Base-by-base conservation (phyloP, 92 coral and sea anemone species). In the Desmophyllum pertusum region DNA sequence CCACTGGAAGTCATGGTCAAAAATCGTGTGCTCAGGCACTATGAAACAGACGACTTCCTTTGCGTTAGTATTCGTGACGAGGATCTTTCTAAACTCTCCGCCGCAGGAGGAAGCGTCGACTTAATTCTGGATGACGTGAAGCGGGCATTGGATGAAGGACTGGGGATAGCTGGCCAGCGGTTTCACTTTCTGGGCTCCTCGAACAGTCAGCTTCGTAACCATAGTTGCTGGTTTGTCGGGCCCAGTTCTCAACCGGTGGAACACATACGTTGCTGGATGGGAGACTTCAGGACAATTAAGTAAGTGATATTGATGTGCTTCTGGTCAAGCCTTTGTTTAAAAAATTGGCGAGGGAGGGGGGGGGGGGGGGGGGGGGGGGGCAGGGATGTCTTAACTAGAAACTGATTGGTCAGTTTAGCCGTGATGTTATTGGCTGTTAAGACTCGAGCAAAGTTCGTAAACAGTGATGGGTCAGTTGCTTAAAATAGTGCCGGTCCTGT, bases 221-320 rank as follows among this genome's bases (percentile, higher is more conserved):
- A 96, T 69, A 90, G 99, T 33, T 94, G 96, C 83, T 96, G 99
- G 99, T 85, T 96, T 79, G 98, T 94, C n/a, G 89, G 89, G 77
- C 84, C 93, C 40, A 83, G 90, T 1, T 76, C 63, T 9, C 75
- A 78, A 67, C 98, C 99, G 36, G 87, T 63, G 33, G 84, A 59
- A n/a, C n/a, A n/a, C 25, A 94, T 96, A 59, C 96, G 99, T 11
- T 3, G 43, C 39, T 96, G 99, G 99, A 96, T 96, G 99, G 99
- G 99, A 42, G 94, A 94, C 93, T 92, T 96, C 42, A 85, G 85
- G 1, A 37, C 69, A 6, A 94, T 96, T 85, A 96, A 90, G 99
- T 94, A 61, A n/a, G 61, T 80, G 25, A 4, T n/a, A n/a, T n/a
- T n/a, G n/a, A n/a, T n/a, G n/a, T n/a, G n/a, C n/a, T n/a, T n/a